Conservation (phyloP, 2,888 invertebrate genomes). For the Athrips mouffetella region DNA sequence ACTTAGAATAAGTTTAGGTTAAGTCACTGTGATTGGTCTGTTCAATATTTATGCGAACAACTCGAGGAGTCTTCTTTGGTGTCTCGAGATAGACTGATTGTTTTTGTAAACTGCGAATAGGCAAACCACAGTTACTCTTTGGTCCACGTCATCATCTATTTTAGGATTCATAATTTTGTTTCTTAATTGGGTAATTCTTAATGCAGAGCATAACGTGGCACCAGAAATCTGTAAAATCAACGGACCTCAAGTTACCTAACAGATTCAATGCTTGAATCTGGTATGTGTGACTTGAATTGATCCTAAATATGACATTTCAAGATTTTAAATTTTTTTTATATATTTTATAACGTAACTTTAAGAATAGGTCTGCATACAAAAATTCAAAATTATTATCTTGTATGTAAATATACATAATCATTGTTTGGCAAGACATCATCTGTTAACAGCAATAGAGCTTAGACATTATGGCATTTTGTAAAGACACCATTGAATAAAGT, state of each 20-base stretch:
- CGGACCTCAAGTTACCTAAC: constrained; percentile 53
- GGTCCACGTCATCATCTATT: constrained; percentile 45
- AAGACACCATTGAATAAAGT: constrained; percentile 12
- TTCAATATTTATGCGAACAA: constrained; percentile 39
- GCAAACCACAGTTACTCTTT: constrained; percentile 38
- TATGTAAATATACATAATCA: constrained; percentile 13
- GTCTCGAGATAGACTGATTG: constrained; percentile 63
- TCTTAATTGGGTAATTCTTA: not conserved
- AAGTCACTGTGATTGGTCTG: constrained; percentile 42
- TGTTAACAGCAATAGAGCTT: not conserved
- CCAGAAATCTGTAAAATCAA: constrained; percentile 43
- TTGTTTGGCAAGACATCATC: constrained; percentile 4
- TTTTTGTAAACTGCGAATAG: constrained; percentile 48
- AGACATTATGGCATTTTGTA: constrained; percentile 1
- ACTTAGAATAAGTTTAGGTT: constrained; percentile 21
- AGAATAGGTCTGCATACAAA: constrained; percentile 6
- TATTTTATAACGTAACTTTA: constrained; percentile 12
- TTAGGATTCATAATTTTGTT: not conserved
- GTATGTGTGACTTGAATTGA: constrained; percentile 46
- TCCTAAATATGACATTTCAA: constrained; percentile 25
- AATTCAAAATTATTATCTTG: constrained; percentile 20
- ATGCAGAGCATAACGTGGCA: constrained; percentile 38
- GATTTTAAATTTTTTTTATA: too few species aligned
- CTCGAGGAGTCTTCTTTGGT: constrained; percentile 51
- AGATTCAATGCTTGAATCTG: constrained; percentile 61